phyloP scores from a whole-genome alignment of 2,888 invertebrate genomes.

The Ornithoptera alexandrae region DNA sequence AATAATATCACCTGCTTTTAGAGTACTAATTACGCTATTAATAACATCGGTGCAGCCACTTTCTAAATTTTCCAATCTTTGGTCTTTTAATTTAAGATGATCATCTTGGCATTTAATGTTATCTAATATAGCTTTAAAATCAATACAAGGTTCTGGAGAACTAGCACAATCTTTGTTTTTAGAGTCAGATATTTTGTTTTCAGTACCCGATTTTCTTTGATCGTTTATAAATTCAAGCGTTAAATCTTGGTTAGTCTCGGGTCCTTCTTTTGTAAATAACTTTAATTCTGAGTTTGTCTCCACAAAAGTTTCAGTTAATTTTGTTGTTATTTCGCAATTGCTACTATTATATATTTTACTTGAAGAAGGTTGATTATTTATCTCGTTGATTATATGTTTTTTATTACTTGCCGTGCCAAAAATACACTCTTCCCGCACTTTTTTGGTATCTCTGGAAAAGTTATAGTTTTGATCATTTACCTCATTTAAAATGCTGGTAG shows the following conservation, averaged over 20 bases:
- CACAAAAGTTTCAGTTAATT: neutral
- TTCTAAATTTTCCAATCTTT: conserved; percentile 49
- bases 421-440: conserved; percentile 42
- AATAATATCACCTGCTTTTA: conserved; percentile 45
- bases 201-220: neutral
- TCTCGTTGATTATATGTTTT: conserved; percentile 39
- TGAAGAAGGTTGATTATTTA: conserved; percentile 44
- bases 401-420: conserved; percentile 40
- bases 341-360: conserved; percentile 32
- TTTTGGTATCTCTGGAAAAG: conserved; percentile 48
- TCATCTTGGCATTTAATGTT: conserved; percentile 49
- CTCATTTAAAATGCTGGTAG: conserved; percentile 49
- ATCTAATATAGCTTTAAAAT: conserved; percentile 47
- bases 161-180: neutral
- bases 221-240: neutral
- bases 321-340: neutral
- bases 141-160: conserved; percentile 27
- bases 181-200: neutral
- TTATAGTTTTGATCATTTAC: conserved; percentile 44
- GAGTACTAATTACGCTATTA: conserved; percentile 43
- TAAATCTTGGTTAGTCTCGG: conserved; percentile 11
- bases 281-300: neutral
- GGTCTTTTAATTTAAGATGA: conserved; percentile 45
- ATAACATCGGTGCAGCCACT: conserved; percentile 47
- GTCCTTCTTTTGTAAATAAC: neutral